Conservation (phyloP, 2,113 vertebrate species). For the Scomber japonicus region DNA sequence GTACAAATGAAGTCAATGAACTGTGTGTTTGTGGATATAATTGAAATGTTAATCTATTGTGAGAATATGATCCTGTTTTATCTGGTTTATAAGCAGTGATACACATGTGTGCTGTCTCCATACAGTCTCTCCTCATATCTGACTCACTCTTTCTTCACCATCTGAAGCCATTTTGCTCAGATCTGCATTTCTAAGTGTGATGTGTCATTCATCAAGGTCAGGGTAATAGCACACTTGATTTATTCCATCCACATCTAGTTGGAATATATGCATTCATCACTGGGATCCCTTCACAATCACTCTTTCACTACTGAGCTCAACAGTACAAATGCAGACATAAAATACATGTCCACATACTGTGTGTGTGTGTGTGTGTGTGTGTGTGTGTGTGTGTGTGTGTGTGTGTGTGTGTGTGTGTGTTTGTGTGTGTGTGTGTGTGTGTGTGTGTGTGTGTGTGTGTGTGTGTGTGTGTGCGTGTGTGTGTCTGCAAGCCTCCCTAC, state of each 20-base stretch:
- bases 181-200: conserved; percentile 55
- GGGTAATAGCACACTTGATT: conserved; percentile 57
- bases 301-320: conserved; percentile 26
- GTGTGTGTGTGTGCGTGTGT: background rate
- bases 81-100: background rate
- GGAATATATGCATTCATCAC: conserved; percentile 65
- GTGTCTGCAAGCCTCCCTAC: background rate
- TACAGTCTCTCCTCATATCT: background rate
- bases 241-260: conserved; percentile 62
- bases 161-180: conserved; percentile 32
- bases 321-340: conserved; percentile 15
- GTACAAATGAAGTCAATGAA: background rate
- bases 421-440: background rate
- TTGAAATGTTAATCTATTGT: too few species aligned
- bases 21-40: background rate
- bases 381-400: background rate
- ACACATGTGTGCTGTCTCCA: background rate
- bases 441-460: background rate
- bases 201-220: conserved; percentile 59
- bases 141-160: conserved; percentile 11
- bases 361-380: too few species aligned
- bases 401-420: background rate
- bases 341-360: background rate
- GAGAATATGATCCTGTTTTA: too few species aligned
- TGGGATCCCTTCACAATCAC: conserved; percentile 31